Conservation (phyloP, 37 sponge, comb jelly and placozoan species). For the Agelas oroides region DNA sequence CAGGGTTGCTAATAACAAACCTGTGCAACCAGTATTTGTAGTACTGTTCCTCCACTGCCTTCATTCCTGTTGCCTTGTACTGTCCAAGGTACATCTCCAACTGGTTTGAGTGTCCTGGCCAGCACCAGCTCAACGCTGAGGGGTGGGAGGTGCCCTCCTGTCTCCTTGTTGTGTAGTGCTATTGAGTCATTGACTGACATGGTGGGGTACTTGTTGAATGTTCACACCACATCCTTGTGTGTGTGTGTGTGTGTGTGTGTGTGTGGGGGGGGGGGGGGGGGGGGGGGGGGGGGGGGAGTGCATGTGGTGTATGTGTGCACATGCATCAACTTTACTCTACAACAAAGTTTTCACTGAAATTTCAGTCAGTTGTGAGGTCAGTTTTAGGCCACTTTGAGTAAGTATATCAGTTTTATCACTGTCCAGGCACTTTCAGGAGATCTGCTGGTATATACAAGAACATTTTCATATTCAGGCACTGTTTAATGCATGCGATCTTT, state of each 20-base stretch:
- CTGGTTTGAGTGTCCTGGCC: slow-evolving; percentile 62
- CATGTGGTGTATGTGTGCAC: not conserved
- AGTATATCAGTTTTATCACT: too few relatives aligned
- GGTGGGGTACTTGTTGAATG: slow-evolving; percentile 87
- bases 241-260: not conserved
- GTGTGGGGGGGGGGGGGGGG: too few relatives aligned
- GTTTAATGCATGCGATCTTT: too few relatives aligned
- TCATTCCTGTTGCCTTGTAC: slow-evolving; percentile 38
- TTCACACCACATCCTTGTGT: slow-evolving; percentile 87
- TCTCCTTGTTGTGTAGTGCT: slow-evolving; percentile 52
- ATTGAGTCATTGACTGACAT: slow-evolving; percentile 79
- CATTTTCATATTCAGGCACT: too few relatives aligned
- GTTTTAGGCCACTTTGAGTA: too few relatives aligned
- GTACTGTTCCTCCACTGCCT: slow-evolving; percentile 40
- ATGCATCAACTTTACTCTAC: not conserved
- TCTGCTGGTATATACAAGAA: too few relatives aligned
- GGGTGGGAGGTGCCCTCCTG: slow-evolving; percentile 21
- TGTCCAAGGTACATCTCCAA: slow-evolving; percentile 66
- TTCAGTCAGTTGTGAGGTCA: too few relatives aligned
- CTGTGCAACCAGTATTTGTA: slow-evolving; percentile 95
- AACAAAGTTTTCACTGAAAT: too few relatives aligned
- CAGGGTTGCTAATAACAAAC: too few relatives aligned
- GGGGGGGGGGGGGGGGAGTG: not conserved
- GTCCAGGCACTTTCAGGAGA: too few relatives aligned
- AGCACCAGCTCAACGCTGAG: slow-evolving; percentile 70